These are phyloP conservation scores for Trachops cirrhosus DNA, from an alignment of 2,797 vertebrate genomes.

Conservation along the genomic window DNA sequence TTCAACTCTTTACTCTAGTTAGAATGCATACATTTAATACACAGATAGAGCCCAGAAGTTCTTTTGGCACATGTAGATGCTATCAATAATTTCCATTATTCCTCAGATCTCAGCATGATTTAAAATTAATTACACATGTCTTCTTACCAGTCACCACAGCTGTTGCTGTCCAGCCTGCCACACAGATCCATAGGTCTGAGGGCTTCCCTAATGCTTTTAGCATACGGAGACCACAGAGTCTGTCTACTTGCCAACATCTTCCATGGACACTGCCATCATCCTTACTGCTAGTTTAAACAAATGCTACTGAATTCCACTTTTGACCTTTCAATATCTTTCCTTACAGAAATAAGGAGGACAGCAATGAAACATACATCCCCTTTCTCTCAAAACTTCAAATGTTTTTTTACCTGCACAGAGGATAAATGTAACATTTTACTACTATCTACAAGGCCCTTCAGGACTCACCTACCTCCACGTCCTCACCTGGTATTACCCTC, in stretches of 20 bases:
- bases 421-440: not conserved
- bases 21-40: not conserved
- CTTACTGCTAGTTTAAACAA: not conserved
- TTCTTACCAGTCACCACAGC: not conserved
- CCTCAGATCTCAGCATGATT: not conserved
- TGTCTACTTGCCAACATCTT: not conserved
- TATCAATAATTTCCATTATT: conserved; percentile 20
- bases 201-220: not conserved
- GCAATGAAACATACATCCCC: not conserved
- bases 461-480: not conserved
- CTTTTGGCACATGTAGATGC: not conserved
- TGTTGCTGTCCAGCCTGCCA: not conserved
- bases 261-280: not conserved
- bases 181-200: not conserved
- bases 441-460: not conserved
- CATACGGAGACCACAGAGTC: not conserved
- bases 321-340: not conserved
- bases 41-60: conserved; percentile 23
- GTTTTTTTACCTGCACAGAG: not conserved
- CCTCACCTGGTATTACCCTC: not conserved
- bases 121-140: conserved; percentile 8
- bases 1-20: not conserved
- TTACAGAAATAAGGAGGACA: not conserved
- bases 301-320: not conserved
- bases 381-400: not conserved